Evolutionary conservation across 2,113 vertebrate genomes (phyloP).

Genomic region (Salvator merianae): DNA sequence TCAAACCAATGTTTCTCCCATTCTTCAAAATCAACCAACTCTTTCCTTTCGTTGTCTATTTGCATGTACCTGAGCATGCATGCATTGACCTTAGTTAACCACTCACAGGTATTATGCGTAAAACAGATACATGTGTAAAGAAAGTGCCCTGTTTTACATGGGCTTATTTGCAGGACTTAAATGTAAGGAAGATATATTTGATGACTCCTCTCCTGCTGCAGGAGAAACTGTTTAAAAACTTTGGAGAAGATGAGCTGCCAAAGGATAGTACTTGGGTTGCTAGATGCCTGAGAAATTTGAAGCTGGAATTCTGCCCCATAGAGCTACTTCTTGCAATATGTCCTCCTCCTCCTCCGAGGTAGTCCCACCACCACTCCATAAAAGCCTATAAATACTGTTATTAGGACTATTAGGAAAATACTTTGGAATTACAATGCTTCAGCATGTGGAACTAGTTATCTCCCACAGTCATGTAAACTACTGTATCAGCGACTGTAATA

Average conservation of each 20-base stretch:
- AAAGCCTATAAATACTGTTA: constrained; percentile 62
- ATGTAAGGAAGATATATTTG: neutral
- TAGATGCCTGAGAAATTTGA: too few species aligned
- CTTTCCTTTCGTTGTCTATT: neutral
- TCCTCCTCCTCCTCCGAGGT: neutral
- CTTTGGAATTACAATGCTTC: constrained; percentile 59
- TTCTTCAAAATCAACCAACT: neutral
- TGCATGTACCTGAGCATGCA: neutral
- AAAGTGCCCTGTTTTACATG: neutral
- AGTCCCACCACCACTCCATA: constrained; percentile 47
- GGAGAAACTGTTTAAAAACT: neutral
- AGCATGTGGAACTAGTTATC: constrained; percentile 76
- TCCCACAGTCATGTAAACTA: constrained; percentile 67
- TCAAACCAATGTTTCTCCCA: neutral
- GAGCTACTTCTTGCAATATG: neutral
- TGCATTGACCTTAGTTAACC: neutral
- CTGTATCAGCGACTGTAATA: constrained; percentile 62
- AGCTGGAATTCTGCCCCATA: neutral
- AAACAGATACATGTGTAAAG: neutral
- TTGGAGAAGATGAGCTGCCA: neutral
- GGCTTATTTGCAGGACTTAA: neutral
- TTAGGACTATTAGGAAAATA: constrained; percentile 66
- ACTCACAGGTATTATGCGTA: too few species aligned
- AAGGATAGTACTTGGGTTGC: neutral
- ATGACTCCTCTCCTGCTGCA: neutral